Base-by-base conservation (phyloP, 1,140 invertebrate genomes). In the Aethina tumida region DNA sequence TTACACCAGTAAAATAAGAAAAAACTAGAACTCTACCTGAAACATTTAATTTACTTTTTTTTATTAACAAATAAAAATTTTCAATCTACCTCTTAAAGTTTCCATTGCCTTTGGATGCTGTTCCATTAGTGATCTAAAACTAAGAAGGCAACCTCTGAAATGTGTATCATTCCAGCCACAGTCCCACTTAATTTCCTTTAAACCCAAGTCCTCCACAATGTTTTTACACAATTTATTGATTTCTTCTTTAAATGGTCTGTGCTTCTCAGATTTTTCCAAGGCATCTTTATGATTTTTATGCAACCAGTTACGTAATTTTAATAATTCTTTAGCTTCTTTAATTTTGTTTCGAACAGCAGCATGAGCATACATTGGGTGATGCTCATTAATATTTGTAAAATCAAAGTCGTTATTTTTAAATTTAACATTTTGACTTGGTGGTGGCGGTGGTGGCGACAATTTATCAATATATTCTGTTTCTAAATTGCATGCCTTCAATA, bases 161-260 rank as follows among this genome's bases (percentile, higher is more conserved):
- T 91, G 87, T 41, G 79, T 77, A 14, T 81, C 77, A 54, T 90
- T 88, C 85, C 88, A 93, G 8, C 85, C 86, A 58, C 81, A 87
- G 43, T 91, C 84, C 72, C 81, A 85, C 17, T 69, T 58, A 0
- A 84, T 68, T 40, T 75, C 66, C 19, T 65, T 68, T 1, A 87
- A 43, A 24, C 69, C 63, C 22, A 81, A 62, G 15, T 68, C 53
- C 4, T 65, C 31, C 6, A 69, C 67, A 15, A 88, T 56, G 22
- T 62, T 50, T 22, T 68, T 59, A 45, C 73, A 67, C 5, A 87
- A 56, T 49, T 73, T 71, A 36, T 67, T 54, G 1, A 82, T 75
- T 59, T 87, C 81, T 27, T 77, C 71, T 34, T 73, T 62, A 1
- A 84, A 58, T 3, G 80, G 75, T 41, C 65, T 60, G 27, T 70